Evolutionary conservation across 2,888 invertebrate species (phyloP).

Genomic region (Leptothorax acervorum): DNA sequence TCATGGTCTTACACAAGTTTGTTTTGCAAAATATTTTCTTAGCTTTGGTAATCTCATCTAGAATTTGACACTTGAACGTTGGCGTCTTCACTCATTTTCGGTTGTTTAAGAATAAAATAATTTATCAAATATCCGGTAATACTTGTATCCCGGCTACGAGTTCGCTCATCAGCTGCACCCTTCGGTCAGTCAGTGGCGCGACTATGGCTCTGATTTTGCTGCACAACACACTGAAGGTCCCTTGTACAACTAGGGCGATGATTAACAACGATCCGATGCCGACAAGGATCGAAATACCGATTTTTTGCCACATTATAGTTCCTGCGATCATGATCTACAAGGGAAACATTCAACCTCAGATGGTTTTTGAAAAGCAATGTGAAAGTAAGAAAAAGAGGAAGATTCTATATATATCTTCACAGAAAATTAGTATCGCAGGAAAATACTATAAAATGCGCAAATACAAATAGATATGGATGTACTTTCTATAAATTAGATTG

Average conservation of each 20-base stretch:
- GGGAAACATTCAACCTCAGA: too few species aligned
- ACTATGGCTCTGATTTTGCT: conserved; percentile 90
- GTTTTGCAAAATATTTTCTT: neutral
- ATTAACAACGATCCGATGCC: conserved; percentile 93
- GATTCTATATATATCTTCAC: neutral
- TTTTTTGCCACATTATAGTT: conserved; percentile 77
- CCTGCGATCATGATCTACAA: conserved; percentile 74
- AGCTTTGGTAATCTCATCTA: too few species aligned
- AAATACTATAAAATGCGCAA: neutral
- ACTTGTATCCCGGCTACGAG: conserved; percentile 97
- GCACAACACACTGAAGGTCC: conserved; percentile 81
- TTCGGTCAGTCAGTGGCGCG: conserved; percentile 94
- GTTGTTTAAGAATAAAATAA: neutral
- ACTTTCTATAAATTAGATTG: neutral
- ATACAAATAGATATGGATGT: neutral
- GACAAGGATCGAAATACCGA: conserved; percentile 88
- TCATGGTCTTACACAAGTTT: neutral
- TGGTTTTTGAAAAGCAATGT: neutral
- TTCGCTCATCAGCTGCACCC: conserved; percentile 97
- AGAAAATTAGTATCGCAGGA: neutral
- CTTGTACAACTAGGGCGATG: conserved; percentile 94
- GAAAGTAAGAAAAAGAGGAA: neutral
- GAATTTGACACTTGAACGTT: neutral
- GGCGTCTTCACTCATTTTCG: neutral
- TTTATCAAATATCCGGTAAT: conserved; percentile 76